A percentile compares a stretch with the other conserved stretches of the same genome.
These are phyloP conservation scores for Dusona sp. DNA, from an alignment of 2,888 invertebrate genomes.

Conservation along the genomic window DNA sequence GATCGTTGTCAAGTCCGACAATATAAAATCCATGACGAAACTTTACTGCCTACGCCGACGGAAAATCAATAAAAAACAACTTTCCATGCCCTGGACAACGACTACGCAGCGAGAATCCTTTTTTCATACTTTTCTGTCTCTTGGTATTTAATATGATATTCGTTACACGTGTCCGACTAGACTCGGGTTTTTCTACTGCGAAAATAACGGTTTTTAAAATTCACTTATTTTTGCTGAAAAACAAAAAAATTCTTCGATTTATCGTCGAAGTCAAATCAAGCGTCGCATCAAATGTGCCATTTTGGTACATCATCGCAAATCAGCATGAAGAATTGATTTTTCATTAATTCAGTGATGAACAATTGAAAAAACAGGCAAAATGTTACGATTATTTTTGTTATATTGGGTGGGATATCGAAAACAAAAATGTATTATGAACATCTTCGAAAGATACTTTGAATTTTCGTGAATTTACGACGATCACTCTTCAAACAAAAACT, in stretches of 20 bases:
- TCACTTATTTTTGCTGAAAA: neutral
- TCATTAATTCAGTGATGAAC: neutral
- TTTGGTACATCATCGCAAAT: neutral
- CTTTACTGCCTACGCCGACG: slow-evolving; percentile 44
- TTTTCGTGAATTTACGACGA: neutral
- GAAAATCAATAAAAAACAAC: slow-evolving; percentile 57
- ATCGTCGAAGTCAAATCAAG: neutral
- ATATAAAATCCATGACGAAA: slow-evolving; percentile 63
- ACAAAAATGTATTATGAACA: slow-evolving; percentile 22
- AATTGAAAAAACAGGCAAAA: neutral
- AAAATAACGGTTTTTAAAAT: neutral
- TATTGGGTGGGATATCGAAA: slow-evolving; percentile 15
- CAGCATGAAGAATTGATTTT: neutral
- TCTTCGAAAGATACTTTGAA: neutral
- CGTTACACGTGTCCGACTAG: neutral
- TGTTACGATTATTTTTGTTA: neutral
- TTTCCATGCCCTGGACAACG: neutral
- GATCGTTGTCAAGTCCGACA: slow-evolving; percentile 30
- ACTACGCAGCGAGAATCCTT: neutral
- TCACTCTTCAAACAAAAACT: slow-evolving; percentile 7
- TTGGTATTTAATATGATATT: neutral
- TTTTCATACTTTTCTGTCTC: neutral
- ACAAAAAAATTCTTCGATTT: neutral
- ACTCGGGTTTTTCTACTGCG: slow-evolving; percentile 2
- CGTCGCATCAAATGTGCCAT: neutral